Evolutionary conservation across 2,797 vertebrate genomes (phyloP), one percentile per base, ranked within the genome.

Genomic region (Cirrhinus molitorella): DNA sequence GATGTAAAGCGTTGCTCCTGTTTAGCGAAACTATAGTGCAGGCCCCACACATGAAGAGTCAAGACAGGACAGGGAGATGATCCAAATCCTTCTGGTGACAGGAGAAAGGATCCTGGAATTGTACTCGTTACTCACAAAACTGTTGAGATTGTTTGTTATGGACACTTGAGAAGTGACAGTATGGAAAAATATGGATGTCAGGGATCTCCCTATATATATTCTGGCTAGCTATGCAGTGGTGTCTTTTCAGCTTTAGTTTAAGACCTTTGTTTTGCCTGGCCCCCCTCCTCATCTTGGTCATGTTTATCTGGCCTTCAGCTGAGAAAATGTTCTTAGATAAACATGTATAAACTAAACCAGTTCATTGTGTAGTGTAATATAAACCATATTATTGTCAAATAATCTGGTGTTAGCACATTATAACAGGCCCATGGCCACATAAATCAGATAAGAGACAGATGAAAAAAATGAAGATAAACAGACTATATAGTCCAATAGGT

Each of bases 1-100:
- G 85, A 88, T 86, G 85, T 73, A 83, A 81, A 79, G 40, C 6
- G 0, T 45, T 59, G 23, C 51, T 72, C 49, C 37, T 45, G 28
- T 83, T 79, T 71, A 67, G 17, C 14, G 23, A 23, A 74, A 66
- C 34, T 40, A 40, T 74, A 75, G 63, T n/a, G 9, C 66, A 85
- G 23, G 23, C 68, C 25, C 59, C 72, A 65, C 57, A 55, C 70
- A 49, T 51, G 59, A 72, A 47, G 7, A 51, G 21, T 45, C 74
- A 40, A 53, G 28, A 68, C 57, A 31, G 14, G 63, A 40, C 55
- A 21, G 34, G 53, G 66, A 34, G 57, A 49, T 7, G 3, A 71
- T 83, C 68, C 49, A 73, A 49, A 63, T 40, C 16, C 19, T 72
- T 37, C 10, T 25, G 43, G 31, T 67, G 37, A 75, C 72, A 45